phyloP scores from a whole-genome alignment of 1,140 invertebrate genomes.

The Dysdera silvatica region DNA sequence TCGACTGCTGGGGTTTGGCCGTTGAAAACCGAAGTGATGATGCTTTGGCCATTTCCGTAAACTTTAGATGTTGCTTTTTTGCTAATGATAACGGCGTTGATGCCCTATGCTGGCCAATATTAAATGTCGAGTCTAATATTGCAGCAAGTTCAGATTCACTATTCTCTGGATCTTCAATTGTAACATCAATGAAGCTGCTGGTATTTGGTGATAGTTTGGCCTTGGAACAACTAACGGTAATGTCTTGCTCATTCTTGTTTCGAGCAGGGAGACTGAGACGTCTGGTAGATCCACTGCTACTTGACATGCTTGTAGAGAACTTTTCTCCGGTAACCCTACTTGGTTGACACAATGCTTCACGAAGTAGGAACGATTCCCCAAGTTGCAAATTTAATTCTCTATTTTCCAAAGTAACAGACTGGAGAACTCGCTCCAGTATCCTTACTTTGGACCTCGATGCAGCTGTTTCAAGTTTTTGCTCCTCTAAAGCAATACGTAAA shows the following conservation, averaged over 20 bases:
- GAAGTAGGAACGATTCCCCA: constrained; percentile 15
- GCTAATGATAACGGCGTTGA: too few relatives aligned
- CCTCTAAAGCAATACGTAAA: constrained; percentile 16
- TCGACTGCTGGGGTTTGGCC: too few relatives aligned
- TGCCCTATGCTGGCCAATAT: too few relatives aligned
- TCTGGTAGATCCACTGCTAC: too few relatives aligned
- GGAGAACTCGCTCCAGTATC: constrained; percentile 22
- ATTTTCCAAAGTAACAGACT: constrained; percentile 19
- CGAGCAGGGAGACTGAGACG: too few relatives aligned
- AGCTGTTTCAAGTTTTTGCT: constrained; percentile 18
- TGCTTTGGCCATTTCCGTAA: too few relatives aligned
- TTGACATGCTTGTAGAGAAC: background rate
- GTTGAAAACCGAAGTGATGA: too few relatives aligned
- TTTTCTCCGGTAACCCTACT: constrained; percentile 5
- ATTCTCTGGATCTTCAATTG: constrained; percentile 2
- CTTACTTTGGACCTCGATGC: constrained; percentile 11
- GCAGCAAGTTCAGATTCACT: too few relatives aligned
- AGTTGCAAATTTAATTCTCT: constrained; percentile 23
- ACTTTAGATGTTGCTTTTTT: too few relatives aligned
- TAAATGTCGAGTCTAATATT: too few relatives aligned
- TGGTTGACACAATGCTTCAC: background rate
- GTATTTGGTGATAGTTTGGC: constrained; percentile 11
- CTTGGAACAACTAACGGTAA: background rate
- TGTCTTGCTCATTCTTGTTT: too few relatives aligned
- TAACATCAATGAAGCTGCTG: constrained; percentile 5